Conservation (phyloP, 2,113 vertebrate species). For the rat (Rattus norvegicus) region GRCr8 NC_086019.1:126644501-126645000, state of each 20-base stretch:
- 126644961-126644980: rapidly evolving
- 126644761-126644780: background rate
- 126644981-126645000: background rate
- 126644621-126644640: background rate
- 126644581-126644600: background rate
- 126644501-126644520: background rate
- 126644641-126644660: background rate
- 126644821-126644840: background rate
- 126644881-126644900: rapidly evolving
- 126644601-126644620: background rate
- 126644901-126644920: too few relatives aligned
- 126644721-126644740: background rate
- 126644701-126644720: background rate
- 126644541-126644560: background rate
- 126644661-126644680: background rate
- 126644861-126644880: background rate
- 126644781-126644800: background rate
- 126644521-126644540: background rate
- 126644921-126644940: too few relatives aligned
- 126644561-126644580: background rate
- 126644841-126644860: background rate
- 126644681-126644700: background rate
- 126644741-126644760: background rate
- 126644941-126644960: rapidly evolving
- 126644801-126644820: background rate